Conservation (phyloP, 2,888 invertebrate species). For the Eristalis arbustorum region DNA sequence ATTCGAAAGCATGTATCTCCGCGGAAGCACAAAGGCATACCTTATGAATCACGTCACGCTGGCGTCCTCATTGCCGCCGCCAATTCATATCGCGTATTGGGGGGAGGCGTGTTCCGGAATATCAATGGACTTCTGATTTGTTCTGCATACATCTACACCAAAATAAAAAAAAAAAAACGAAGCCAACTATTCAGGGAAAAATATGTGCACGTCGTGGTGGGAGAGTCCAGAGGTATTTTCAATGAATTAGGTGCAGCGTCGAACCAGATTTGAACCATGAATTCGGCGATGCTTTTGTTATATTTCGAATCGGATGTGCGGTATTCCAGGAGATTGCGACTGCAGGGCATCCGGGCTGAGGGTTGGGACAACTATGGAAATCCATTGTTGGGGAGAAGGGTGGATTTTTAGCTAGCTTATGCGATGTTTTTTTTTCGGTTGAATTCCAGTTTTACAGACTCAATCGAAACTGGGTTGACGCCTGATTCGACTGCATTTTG, state of each 20-base stretch:
- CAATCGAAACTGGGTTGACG: no score
- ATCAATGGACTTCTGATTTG: conserved; percentile 24
- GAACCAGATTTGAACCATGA: background rate
- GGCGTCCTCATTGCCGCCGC: background rate
- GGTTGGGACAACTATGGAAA: background rate
- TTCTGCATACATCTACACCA: conserved; percentile 1
- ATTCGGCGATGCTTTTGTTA: background rate
- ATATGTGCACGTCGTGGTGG: background rate
- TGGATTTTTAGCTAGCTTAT: background rate
- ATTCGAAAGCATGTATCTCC: conserved; percentile 1
- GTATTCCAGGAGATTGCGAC: background rate
- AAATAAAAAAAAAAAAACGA: no score
- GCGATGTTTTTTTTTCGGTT: no score
- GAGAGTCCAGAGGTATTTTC: background rate
- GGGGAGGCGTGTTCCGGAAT: background rate
- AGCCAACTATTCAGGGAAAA: background rate
- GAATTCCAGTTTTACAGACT: no score
- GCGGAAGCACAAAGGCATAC: background rate
- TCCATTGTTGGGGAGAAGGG: background rate
- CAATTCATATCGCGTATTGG: background rate
- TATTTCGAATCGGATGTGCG: background rate
- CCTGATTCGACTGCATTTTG: no score
- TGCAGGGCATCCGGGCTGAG: background rate
- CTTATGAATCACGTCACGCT: background rate
- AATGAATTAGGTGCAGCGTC: background rate